Base-by-base conservation (phyloP, 2,113 vertebrate species). In the Sinocyclocheilus grahami region DNA sequence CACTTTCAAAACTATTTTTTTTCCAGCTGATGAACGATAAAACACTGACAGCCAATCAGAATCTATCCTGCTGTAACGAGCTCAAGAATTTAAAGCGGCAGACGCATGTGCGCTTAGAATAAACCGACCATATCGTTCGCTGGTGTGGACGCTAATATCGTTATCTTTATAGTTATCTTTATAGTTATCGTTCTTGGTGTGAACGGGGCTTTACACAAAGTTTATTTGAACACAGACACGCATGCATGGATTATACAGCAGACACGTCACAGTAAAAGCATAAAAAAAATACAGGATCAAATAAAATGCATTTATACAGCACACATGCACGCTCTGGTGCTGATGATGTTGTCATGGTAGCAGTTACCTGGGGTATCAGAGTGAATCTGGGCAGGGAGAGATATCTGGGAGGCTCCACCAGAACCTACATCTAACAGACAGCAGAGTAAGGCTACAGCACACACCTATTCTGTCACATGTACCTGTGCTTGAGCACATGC, bases 331-430 rank as follows among this genome's bases (percentile, higher is more conserved):
- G 80, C 58, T 12, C 87, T 7, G 27, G n/a, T 33, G 27, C 69
- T 33, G 58, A 72, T 71, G 91, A 67, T 0, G 87, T 89, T 89
- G 92, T 88, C 88, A 87, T 91, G 79, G 92, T 55, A 92, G 92
- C 91, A 88, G 90, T 95, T 97, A 96, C 96, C 97, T 96, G 95
- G 93, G 90, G 94, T 93, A 91, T 96, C 96, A 92, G 94, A 91
- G 88, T 94, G 92, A 86, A 93, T 94, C 94, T 95, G 96, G 86
- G 87, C 92, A 79, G 96, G 95, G 92, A 90, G 93, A 90, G 93
- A 94, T 91, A 91, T 92, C 92, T 94, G 95, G 91, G 93, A 95
- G 85, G 91, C 93, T 88, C 92, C 95, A 93, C 93, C 94, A 91
- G 95, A 92, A 93, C 94, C 93, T 90, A 93, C 91, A 94, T 97